Base-by-base conservation (phyloP, 2,888 invertebrate species). In the Drosophila nigricruria region DNA sequence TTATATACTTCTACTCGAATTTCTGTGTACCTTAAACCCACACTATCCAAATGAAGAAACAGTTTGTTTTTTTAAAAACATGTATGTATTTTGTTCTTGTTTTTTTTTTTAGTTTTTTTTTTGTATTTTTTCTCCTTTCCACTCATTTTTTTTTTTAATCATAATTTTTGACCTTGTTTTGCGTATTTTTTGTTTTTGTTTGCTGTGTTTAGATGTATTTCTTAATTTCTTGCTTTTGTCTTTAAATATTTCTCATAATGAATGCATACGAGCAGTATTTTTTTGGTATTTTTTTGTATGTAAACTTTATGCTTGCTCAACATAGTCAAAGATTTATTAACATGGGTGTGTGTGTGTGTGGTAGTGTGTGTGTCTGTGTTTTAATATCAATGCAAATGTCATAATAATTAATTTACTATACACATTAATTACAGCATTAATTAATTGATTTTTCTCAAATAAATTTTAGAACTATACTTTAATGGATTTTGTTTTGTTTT, bases 401-500 rank as follows among this genome's bases (percentile, higher is more conserved):
- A 73, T 78, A 83, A 83, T 81, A 78, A 81, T 83, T 78, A 73
- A 72, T 73, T 84, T 72, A 81, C 81, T 85, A 86, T 85, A 79
- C 84, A 88, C 87, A 85, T 79, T 88, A 79, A 88, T 79, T 86
- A 79, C 79, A 88, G 84, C 84, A 73, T 54, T 84, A 84, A 70
- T 79, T 77, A 82, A 84, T 77, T 82, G 77, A 82, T 62, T 80
- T 80, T 70, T 43, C 68, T 79, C 68, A 88, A 83, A 83, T 82
- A 82, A 87, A 70, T 70, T 56, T 50, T 72, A 82, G 64, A 82
- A 70, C 85, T 85, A 85, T 80, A 2, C 54, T 58, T 58, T 59
- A 45, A 65, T 20, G 47, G n/a, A 8, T 16, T 16, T n/a, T n/a
- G n/a, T n/a, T 27, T 5, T 40, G n/a, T 53, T 70, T 61, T 52